Evolutionary conservation across 2,113 vertebrate genomes (phyloP), one percentile per base, ranked within the genome.

Genomic region (Oplegnathus fasciatus): DNA sequence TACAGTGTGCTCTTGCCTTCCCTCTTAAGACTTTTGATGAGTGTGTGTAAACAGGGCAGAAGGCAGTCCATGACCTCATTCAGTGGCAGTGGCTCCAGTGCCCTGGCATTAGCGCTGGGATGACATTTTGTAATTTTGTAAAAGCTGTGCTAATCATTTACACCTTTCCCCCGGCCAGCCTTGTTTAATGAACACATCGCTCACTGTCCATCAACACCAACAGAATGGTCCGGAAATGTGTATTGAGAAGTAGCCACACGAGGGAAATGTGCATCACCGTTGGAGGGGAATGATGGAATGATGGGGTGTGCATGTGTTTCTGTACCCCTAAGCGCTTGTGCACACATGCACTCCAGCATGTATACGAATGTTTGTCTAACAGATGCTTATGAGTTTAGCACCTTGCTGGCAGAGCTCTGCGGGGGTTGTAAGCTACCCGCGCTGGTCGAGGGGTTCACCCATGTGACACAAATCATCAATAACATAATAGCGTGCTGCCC

Each of bases 121-220:
- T 77, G 77, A 85, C 68, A 85, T 86, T 88, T 91, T 66, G 79
- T 90, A 55, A 85, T 86, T 88, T 80, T 62, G 70, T 67, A 76
- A 89, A 90, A 89, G 81, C 76, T 37, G n/a, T 14, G 78, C 75
- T 90, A 86, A 91, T 91, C 86, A 89, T 85, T 88, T 82, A 72
- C 65, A 70, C 68, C 60, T 60, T 70, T 77, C 40, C 55, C 75
- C 44, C 20, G 17, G 26, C 28, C 46, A 30, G 58, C 55, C n/a
- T 46, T 4, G 20, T 89, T 88, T 86, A 81, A 84, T 80, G 87
- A 86, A 80, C 65, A 82, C 82, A 89, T 89, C 64, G 18, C 66
- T 88, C 77, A 75, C 18, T 73, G 78, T 83, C 86, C 58, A 69
- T 83, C 66, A 70, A 81, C 50, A 42, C 24, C 32, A 48, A 69